Percentiles rank a stretch among this genome's conserved stretches.
phyloP scores from a whole-genome alignment of 1,140 invertebrate species.

The Platorchestia sp. region DNA sequence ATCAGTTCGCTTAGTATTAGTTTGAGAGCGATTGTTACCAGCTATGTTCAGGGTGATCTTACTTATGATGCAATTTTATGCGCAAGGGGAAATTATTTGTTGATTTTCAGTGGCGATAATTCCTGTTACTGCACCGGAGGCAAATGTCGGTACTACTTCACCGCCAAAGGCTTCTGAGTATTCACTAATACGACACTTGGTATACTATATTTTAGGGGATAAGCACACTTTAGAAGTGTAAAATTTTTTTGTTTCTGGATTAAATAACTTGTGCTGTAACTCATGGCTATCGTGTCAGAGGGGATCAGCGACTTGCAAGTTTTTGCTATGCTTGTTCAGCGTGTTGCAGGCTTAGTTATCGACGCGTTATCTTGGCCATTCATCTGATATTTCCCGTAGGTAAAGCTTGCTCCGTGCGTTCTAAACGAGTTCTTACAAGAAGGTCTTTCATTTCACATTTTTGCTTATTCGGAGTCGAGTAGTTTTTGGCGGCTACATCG shows the following conservation, averaged over 20 bases:
- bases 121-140: background rate
- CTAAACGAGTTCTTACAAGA: background rate
- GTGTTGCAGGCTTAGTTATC: no score
- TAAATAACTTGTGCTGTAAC: background rate
- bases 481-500: background rate
- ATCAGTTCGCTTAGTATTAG: background rate
- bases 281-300: background rate
- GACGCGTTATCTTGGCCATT: background rate
- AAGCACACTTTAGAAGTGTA: background rate
- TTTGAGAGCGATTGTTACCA: background rate
- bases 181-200: no score
- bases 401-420: background rate
- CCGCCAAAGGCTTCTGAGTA: background rate
- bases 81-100: background rate
- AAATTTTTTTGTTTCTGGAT: background rate
- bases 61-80: background rate
- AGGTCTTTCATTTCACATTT: background rate
- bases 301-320: background rate
- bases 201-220: background rate
- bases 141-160: background rate
- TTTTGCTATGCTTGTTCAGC: background rate
- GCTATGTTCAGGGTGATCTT: background rate
- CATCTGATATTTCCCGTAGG: background rate
- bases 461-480: background rate
- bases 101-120: background rate